Evolutionary conservation across 2,113 vertebrate genomes (phyloP), one percentile per base, ranked within the genome.

Genomic region (Menura novaehollandiae): DNA sequence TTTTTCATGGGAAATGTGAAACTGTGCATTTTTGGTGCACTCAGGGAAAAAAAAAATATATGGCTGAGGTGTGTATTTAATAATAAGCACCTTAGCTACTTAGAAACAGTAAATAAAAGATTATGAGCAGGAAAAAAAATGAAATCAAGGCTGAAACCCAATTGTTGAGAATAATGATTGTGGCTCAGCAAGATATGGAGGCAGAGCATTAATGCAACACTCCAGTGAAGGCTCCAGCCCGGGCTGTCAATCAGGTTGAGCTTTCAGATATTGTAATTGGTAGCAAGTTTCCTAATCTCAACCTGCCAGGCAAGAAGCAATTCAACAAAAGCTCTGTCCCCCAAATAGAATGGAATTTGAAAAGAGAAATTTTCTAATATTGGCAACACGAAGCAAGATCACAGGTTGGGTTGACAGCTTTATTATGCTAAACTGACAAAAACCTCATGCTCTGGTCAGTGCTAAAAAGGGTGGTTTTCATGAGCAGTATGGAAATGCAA

Each of bases 271-370:
- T 37, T 94, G 76, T 93, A 94, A 91, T 96, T 92, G 87, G 91
- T 69, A 94, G 77, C 85, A 94, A 97, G 95, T 94, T 95, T 90
- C 96, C 94, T 95, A 95, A 97, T 96, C 89, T 97, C 91, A 66
- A 82, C 82, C 93, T 94, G 92, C 35, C 93, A 97, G 94, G 95
- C 92, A 89, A 94, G 85, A 88, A 97, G 69, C 71, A 33, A 28
- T 73, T 86, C 78, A 82, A 89, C 91, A 97, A 95, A 96, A 91
- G 87, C 75, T 51, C 88, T 35, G 35, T 82, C 80, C 85, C 94
- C 78, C 63, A 91, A 97, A 93, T 44, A 63, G 58, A 96, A 94
- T 44, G 95, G 3, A 76, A 83, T 33, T 51, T 79, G 73, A 79
- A 77, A 72, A 80, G 79, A 76, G 47, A 21, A 88, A 73, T 83